Conservation (phyloP, 2,888 invertebrate species). For the Geophilus truncorum region DNA sequence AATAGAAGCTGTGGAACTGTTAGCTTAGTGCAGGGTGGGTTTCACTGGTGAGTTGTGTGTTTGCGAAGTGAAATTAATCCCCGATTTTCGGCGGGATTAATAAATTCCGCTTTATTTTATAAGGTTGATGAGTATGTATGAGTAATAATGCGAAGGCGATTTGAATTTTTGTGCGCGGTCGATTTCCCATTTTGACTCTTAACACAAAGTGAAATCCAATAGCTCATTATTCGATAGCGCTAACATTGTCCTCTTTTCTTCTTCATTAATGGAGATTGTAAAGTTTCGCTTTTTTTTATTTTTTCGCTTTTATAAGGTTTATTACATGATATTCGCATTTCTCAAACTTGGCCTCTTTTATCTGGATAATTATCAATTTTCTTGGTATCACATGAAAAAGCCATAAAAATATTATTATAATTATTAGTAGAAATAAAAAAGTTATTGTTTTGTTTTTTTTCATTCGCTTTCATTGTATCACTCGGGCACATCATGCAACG, state of each 20-base stretch:
- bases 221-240: not conserved
- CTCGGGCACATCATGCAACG: not conserved
- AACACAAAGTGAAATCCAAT: constrained; percentile 21
- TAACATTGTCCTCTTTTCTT: constrained; percentile 19
- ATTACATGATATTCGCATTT: constrained; percentile 5
- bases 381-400: not conserved
- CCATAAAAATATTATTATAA: not conserved
- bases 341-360: not conserved
- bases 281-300: not conserved
- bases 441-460: not conserved
- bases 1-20: not conserved
- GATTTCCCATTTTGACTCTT: constrained; percentile 2
- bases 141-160: not conserved
- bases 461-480: not conserved
- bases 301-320: not conserved
- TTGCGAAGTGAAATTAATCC: not conserved
- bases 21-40: not conserved
- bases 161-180: not conserved
- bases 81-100: not conserved
- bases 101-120: not conserved
- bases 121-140: not conserved
- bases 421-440: not conserved
- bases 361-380: not conserved
- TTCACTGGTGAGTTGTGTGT: not conserved
- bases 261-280: not conserved